Percentiles rank a stretch among this genome's conserved stretches.
phyloP scores from a whole-genome alignment of 2,888 invertebrate genomes.

The Axea sp. region DNA sequence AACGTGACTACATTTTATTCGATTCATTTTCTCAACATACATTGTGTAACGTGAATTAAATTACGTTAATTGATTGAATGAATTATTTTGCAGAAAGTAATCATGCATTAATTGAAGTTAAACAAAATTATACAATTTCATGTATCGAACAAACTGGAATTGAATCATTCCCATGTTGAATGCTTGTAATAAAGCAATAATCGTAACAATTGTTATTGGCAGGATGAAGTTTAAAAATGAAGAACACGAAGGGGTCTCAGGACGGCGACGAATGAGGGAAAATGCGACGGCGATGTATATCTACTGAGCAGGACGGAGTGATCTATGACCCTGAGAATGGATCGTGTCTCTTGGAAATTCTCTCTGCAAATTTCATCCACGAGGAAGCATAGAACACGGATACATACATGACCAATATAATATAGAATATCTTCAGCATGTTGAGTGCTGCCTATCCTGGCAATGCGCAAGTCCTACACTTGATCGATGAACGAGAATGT shows the following conservation, averaged over 20 bases:
- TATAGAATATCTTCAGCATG: constrained; percentile 61
- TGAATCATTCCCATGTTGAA: no score
- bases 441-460: constrained; percentile 45
- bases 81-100: no score
- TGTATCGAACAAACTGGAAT: no score
- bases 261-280: constrained; percentile 28
- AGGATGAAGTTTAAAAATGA: constrained; percentile 37
- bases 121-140: no score
- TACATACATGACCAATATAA: constrained; percentile 54
- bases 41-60: no score
- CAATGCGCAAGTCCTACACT: constrained; percentile 47
- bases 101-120: no score
- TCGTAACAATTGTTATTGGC: no score
- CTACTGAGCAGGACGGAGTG: constrained; percentile 55
- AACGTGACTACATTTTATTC: no score
- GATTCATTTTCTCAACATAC: no score
- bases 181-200: no score
- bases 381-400: constrained; percentile 45
- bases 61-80: no score
- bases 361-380: constrained; percentile 54
- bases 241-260: constrained; percentile 9
- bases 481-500: constrained; percentile 68
- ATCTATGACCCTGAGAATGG: constrained; percentile 71
- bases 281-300: constrained; percentile 22
- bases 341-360: constrained; percentile 66